Evolutionary conservation across 2,888 invertebrate genomes (phyloP).

Genomic region (Barypeithes pellucidus): DNA sequence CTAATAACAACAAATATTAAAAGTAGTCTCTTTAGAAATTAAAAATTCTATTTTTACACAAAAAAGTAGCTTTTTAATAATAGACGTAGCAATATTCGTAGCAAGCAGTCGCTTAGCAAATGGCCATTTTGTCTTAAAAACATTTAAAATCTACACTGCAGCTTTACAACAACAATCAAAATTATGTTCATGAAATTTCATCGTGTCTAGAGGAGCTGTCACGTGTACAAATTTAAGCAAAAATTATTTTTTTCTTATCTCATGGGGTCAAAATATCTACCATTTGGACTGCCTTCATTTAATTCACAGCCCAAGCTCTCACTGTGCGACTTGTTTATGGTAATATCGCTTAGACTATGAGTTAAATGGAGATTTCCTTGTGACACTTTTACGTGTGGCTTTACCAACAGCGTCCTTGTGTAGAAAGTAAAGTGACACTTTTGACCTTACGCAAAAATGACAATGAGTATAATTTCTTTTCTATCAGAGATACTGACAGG

Average conservation of each 20-base stretch:
- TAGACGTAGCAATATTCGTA: conserved; percentile 29
- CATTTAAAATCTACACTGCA: conserved; percentile 52
- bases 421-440: too few relatives aligned
- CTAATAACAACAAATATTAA: neutral
- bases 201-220: conserved; percentile 63
- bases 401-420: too few relatives aligned
- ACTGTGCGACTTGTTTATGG: too few relatives aligned
- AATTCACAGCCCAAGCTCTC: too few relatives aligned
- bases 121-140: neutral
- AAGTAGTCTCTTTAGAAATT: conserved; percentile 1
- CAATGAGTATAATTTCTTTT: too few relatives aligned
- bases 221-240: conserved; percentile 56
- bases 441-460: too few relatives aligned
- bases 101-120: conserved; percentile 43
- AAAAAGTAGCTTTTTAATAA: conserved; percentile 38
- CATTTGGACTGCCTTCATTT: too few relatives aligned
- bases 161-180: conserved; percentile 56
- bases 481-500: too few relatives aligned
- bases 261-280: neutral
- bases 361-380: too few relatives aligned
- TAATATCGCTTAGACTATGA: too few relatives aligned
- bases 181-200: conserved; percentile 69
- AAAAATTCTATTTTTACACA: conserved; percentile 43
- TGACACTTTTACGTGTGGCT: too few relatives aligned
- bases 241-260: conserved; percentile 10